phyloP scores from a whole-genome alignment of 2,888 invertebrate genomes.

The Macrosiphum euphorbiae region DNA sequence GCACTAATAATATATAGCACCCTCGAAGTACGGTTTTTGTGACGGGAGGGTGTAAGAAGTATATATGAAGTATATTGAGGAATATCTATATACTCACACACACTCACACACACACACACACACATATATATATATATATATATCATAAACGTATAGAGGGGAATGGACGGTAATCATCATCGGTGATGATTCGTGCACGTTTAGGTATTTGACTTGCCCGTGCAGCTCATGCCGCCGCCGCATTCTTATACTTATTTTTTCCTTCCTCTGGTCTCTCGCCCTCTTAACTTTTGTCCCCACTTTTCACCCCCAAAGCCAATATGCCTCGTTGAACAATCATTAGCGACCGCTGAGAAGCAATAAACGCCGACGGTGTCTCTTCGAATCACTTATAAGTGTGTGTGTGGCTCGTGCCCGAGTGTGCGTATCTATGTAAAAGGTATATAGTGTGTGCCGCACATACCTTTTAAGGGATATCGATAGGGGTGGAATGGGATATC shows the following conservation, averaged over 20 bases:
- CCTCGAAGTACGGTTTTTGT: conserved; percentile 33
- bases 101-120: neutral
- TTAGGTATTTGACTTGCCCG: conserved; percentile 52
- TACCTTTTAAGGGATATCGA: conserved; percentile 48
- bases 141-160: neutral
- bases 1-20: conserved; percentile 51
- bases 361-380: conserved; percentile 23
- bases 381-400: conserved; percentile 24
- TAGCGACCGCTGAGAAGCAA: conserved; percentile 57
- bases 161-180: conserved; percentile 51
- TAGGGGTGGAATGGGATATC: conserved; percentile 4
- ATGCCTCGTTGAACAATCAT: conserved; percentile 58
- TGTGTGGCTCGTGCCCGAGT: neutral
- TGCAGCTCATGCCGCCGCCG: conserved; percentile 8
- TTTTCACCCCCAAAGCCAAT: conserved; percentile 46
- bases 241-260: conserved; percentile 60
- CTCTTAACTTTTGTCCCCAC: conserved; percentile 1
- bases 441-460: conserved; percentile 26
- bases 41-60: neutral
- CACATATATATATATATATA: conserved; percentile 28
- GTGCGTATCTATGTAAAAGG: conserved; percentile 29
- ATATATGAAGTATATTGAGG: conserved; percentile 18
- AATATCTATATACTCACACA: neutral
- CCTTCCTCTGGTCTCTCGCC: neutral
- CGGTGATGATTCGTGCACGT: conserved; percentile 58